Percentiles rank a stretch among this genome's conserved stretches.
Conservation (phyloP, 1,140 invertebrate species). For the Octopus bimaculoides region DNA sequence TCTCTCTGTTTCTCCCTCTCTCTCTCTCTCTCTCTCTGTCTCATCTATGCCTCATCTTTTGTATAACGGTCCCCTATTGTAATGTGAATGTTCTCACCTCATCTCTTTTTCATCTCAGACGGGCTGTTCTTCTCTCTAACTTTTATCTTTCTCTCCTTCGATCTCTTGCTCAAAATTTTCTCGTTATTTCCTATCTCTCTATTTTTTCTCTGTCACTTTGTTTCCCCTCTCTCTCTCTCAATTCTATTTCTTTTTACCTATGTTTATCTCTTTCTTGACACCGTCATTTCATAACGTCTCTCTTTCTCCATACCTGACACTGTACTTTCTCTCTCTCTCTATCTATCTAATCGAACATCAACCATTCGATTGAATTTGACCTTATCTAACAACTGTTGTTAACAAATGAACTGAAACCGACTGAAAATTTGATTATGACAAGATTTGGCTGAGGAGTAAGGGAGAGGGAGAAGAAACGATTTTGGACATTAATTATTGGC, state of each 20-base stretch:
- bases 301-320: background rate
- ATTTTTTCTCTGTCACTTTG: background rate
- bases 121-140: background rate
- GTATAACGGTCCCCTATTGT: no score
- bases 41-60: no score
- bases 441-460: no score
- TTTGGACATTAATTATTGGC: no score
- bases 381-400: no score
- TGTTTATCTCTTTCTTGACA: background rate
- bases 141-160: background rate
- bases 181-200: background rate
- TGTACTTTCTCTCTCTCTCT: background rate
- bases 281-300: background rate
- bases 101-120: background rate
- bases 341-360: background rate
- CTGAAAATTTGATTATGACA: no score
- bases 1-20: no score
- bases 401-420: no score
- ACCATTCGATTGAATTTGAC: no score
- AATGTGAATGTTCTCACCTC: background rate
- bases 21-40: no score
- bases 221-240: background rate
- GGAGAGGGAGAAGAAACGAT: no score
- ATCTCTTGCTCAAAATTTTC: background rate
- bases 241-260: background rate